These are phyloP conservation scores for Talpa occidentalis DNA, from an alignment of 2,113 vertebrate species.

Conservation along the genomic window DNA sequence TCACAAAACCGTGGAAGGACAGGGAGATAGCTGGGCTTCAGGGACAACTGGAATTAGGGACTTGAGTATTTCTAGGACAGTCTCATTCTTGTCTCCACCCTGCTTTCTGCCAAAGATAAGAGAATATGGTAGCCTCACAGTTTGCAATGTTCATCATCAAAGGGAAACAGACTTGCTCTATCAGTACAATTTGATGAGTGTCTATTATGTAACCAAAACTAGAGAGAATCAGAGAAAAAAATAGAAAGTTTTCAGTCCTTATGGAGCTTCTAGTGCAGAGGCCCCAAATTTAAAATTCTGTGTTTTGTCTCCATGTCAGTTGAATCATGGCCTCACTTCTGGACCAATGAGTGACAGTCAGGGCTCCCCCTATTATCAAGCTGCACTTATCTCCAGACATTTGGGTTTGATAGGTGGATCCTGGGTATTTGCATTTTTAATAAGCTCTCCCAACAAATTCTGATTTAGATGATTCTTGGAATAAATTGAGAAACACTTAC, in stretches of 20 bases:
- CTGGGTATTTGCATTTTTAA: neutral
- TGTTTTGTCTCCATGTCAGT: neutral
- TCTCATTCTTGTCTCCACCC: neutral
- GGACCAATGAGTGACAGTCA: neutral
- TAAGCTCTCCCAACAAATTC: neutral
- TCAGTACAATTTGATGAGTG: neutral
- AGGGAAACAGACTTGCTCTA: neutral
- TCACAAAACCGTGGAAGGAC: neutral
- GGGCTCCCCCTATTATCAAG: neutral
- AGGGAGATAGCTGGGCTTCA: neutral
- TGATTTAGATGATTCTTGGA: neutral
- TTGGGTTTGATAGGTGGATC: neutral
- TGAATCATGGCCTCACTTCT: neutral
- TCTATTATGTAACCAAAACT: neutral
- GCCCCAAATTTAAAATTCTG: slow-evolving; percentile 1
- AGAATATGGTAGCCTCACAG: neutral
- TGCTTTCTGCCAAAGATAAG: neutral
- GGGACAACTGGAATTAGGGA: neutral
- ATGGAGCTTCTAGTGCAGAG: neutral
- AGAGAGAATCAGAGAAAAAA: slow-evolving; percentile 36
- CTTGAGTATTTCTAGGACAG: neutral
- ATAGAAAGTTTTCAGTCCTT: neutral
- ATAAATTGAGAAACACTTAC: slow-evolving; percentile 16
- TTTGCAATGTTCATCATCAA: slow-evolving; percentile 17
- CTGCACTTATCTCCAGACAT: neutral